Evolutionary conservation across 2,888 invertebrate genomes (phyloP).

Genomic region (Philonicus albiceps): DNA sequence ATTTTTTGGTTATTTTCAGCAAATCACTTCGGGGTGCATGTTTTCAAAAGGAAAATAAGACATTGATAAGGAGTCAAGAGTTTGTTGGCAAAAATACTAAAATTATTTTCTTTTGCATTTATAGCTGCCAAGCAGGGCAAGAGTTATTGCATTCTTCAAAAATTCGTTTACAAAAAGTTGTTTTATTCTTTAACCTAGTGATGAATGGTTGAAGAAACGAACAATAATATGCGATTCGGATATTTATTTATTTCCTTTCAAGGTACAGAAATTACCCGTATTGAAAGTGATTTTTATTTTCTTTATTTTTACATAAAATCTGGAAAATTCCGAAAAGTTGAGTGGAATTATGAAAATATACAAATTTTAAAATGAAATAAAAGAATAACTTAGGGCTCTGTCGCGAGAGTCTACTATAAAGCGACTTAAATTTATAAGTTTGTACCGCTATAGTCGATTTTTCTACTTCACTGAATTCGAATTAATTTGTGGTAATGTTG

Average conservation of each 20-base stretch:
- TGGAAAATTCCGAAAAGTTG: too few relatives aligned
- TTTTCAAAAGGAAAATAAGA: not conserved
- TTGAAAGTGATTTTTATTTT: too few relatives aligned
- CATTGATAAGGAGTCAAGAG: not conserved
- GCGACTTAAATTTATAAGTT: too few relatives aligned
- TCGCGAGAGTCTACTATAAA: too few relatives aligned
- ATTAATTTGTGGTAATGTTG: too few relatives aligned
- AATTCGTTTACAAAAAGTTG: not conserved
- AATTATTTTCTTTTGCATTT: not conserved
- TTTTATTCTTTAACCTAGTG: not conserved
- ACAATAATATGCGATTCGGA: not conserved
- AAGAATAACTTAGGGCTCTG: too few relatives aligned
- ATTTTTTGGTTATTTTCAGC: not conserved
- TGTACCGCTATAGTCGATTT: too few relatives aligned
- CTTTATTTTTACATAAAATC: not conserved
- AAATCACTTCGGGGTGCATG: not conserved
- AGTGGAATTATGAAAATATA: too few relatives aligned
- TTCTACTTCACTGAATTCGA: too few relatives aligned
- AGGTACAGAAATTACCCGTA: not conserved
- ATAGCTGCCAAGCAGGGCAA: not conserved
- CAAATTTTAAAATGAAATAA: too few relatives aligned
- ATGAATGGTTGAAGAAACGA: not conserved
- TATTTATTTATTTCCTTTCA: not conserved
- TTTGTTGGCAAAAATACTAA: not conserved
- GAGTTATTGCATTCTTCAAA: not conserved